Conservation (phyloP, 2,113 vertebrate genomes). For the Crotalus viridis region DNA sequence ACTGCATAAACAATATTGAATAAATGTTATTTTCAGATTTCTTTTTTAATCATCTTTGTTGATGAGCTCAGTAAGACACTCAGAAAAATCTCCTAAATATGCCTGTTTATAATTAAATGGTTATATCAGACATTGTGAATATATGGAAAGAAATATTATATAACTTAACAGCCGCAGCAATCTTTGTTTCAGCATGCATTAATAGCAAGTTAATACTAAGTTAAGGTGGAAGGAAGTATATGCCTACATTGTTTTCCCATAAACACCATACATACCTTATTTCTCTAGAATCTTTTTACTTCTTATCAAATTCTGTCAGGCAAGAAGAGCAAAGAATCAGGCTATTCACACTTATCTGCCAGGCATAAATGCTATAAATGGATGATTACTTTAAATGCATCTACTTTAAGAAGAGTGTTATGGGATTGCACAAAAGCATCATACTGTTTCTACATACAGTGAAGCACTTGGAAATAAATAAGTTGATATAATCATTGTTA, state of each 20-base stretch:
- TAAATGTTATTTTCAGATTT: neutral
- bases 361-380: constrained; percentile 74
- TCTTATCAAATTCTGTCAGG: constrained; percentile 63
- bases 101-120: neutral
- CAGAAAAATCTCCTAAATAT: neutral
- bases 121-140: neutral
- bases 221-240: constrained; percentile 52
- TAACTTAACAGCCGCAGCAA: neutral
- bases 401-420: constrained; percentile 70
- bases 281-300: constrained; percentile 61
- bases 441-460: constrained; percentile 70
- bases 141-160: constrained; percentile 2
- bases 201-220: constrained; percentile 40
- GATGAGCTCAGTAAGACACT: neutral
- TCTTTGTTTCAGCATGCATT: constrained; percentile 42
- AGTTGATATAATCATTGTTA: constrained; percentile 68
- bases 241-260: constrained; percentile 63
- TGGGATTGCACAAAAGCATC: constrained; percentile 70
- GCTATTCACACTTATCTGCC: constrained; percentile 69
- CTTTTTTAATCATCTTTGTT: neutral
- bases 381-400: constrained; percentile 75
- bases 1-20: neutral
- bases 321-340: constrained; percentile 63
- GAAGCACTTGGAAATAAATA: constrained; percentile 74
- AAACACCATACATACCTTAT: constrained; percentile 72